Evolutionary conservation across 2,113 vertebrate genomes (phyloP), one percentile per base, ranked within the genome.

Genomic region (Chaetorhynchus papuensis): DNA sequence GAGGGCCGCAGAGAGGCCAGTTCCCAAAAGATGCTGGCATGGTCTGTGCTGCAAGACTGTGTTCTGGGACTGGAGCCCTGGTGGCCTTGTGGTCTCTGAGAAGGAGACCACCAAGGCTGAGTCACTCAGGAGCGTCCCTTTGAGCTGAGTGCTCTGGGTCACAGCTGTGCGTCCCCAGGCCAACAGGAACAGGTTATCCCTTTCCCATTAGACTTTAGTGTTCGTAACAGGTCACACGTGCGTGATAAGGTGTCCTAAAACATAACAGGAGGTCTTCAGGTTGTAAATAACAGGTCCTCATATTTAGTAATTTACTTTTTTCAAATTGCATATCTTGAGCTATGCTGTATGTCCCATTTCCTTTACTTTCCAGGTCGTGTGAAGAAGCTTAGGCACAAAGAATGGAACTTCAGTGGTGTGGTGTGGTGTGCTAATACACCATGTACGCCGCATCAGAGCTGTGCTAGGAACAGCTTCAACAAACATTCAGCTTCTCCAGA

Each of bases 371-470:
- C 27, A 64, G 60, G 16, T 27, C 0, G 0, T 10, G 22, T 53
- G 39, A 63, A 75, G 56, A 63, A 61, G 33, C 47, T 64, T 86
- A 71, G 37, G 63, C 60, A 56, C 30, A 61, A 71, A 70, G 60
- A 56, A 61, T 22, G 21, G 30, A 69, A 37, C 6, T 7, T n/a
- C 37, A 53, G 7, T 30, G 21, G 16, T 33, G 24, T 35, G 11
- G 15, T 39, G 30, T 47, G 20, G 24, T 88, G 26, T 35, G n/a
- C 37, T 52, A 61, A 24, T 41, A 28, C 12, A 30, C 31, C 24
- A 44, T 6, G 2, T 27, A 31, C 0, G 2, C 41, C 0, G 5
- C 14, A 1, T 68, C 2, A 2, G 21, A 65, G 31, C 42, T 65
- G 33, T 30, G 20, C 42, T 49, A 87, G 61, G 61, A 49, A 69